These are phyloP conservation scores for Patella caerulea DNA, from an alignment of 2,888 invertebrate species.

Conservation along the genomic window DNA sequence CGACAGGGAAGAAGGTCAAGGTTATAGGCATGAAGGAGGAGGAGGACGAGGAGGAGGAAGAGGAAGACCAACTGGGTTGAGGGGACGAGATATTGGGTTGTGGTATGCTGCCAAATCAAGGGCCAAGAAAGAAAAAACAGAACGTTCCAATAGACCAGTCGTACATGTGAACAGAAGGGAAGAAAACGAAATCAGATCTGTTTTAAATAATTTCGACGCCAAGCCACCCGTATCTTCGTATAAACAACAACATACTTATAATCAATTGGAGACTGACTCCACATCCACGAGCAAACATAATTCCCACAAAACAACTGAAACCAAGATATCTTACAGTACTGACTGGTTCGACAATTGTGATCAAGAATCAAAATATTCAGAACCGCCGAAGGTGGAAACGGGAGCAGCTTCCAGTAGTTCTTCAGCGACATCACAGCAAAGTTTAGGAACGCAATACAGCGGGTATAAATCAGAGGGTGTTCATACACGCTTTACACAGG, in stretches of 20 bases:
- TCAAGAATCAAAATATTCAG: not conserved
- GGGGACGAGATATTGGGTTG: slow-evolving; percentile 65
- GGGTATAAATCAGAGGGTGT: not conserved
- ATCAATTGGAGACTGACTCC: not conserved
- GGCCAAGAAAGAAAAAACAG: slow-evolving; percentile 39
- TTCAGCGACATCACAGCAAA: not conserved
- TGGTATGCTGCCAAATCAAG: slow-evolving; percentile 59
- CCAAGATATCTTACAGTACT: not conserved
- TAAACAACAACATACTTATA: not conserved
- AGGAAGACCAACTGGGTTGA: slow-evolving; percentile 47
- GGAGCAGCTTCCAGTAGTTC: not conserved
- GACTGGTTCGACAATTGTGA: not conserved
- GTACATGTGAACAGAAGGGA: not conserved
- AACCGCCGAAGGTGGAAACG: too few relatives aligned
- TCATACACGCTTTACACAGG: not conserved
- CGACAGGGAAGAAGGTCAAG: slow-evolving; percentile 39
- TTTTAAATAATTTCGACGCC: slow-evolving; percentile 5
- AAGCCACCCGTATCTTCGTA: not conserved
- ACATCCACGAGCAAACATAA: not conserved
- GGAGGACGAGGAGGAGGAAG: slow-evolving; percentile 16
- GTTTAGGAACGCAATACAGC: too few relatives aligned
- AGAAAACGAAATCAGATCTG: not conserved
- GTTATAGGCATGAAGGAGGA: slow-evolving; percentile 13
- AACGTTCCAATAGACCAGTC: slow-evolving; percentile 37
- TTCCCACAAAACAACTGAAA: too few relatives aligned